Evolutionary conservation across 2,888 invertebrate genomes (phyloP).

Genomic region (Hoplodrina ambigua): DNA sequence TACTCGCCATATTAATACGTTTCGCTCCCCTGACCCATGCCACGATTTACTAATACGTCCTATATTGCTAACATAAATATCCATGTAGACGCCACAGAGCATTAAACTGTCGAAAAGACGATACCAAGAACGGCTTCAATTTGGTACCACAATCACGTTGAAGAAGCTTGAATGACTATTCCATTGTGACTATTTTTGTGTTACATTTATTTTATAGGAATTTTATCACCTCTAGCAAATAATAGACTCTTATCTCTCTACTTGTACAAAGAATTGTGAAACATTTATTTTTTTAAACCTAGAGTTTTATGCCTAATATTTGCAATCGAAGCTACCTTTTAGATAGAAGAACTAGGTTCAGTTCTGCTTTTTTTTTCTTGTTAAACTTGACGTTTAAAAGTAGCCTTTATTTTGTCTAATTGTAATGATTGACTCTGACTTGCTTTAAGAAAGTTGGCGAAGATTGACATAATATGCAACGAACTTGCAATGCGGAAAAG

Average conservation of each 20-base stretch:
- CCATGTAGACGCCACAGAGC: background rate
- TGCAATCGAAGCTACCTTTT: too few relatives aligned
- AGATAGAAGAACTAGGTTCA: too few relatives aligned
- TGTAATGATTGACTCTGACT: background rate
- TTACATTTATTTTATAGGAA: too few relatives aligned
- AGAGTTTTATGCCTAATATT: too few relatives aligned
- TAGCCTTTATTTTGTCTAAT: too few relatives aligned
- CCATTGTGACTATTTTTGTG: background rate
- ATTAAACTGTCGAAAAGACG: constrained; percentile 3
- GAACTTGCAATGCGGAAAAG: constrained; percentile 22
- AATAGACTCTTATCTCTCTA: too few relatives aligned
- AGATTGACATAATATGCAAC: constrained; percentile 30
- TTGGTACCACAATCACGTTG: background rate
- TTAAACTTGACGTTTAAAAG: too few relatives aligned
- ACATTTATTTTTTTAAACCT: too few relatives aligned
- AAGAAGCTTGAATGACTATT: background rate
- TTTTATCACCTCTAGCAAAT: too few relatives aligned
- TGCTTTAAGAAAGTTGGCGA: constrained; percentile 8
- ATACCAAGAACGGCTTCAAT: background rate
- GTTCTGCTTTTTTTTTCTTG: too few relatives aligned
- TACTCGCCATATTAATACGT: constrained; percentile 44
- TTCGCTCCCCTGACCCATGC: constrained; percentile 20
- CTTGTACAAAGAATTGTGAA: too few relatives aligned
- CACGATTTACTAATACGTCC: constrained; percentile 15
- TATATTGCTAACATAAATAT: constrained; percentile 42